Percentiles rank a stretch among this genome's conserved stretches.
Evolutionary conservation across 2,113 vertebrate species (phyloP).

Genomic region (Myotis lucifugus): DNA sequence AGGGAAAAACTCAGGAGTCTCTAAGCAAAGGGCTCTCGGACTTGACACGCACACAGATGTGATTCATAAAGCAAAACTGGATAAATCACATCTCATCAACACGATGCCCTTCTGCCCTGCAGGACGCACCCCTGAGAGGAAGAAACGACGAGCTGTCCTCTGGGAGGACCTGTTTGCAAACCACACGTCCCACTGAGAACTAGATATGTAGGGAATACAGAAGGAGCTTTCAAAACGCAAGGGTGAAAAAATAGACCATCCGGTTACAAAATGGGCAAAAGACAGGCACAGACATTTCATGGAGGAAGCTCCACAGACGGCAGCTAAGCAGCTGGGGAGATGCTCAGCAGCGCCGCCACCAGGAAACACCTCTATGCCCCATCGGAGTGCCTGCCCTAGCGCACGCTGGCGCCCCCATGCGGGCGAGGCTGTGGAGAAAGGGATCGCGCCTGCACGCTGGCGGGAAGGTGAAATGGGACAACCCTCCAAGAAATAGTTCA

Average conservation of each 20-base stretch:
- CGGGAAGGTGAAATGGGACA: no score
- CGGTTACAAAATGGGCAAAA: not conserved
- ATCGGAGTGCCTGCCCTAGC: not conserved
- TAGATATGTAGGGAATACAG: not conserved
- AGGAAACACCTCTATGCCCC: not conserved
- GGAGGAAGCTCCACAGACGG: not conserved
- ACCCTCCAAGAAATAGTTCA: not conserved
- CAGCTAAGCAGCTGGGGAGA: not conserved
- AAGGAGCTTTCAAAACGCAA: not conserved
- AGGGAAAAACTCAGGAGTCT: not conserved
- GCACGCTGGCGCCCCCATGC: no score
- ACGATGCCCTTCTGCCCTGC: not conserved
- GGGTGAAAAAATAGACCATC: not conserved
- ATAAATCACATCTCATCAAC: not conserved
- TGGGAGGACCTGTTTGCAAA: not conserved
- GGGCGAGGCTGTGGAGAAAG: not conserved
- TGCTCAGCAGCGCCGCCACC: not conserved
- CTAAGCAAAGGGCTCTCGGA: not conserved
- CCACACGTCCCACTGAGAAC: not conserved
- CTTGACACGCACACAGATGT: not conserved
- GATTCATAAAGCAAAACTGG: not conserved
- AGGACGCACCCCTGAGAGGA: rapidly evolving
- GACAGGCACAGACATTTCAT: not conserved
- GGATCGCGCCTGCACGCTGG: rapidly evolving
- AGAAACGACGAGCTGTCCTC: not conserved